Evolutionary conservation across 2,113 vertebrate species (phyloP), one percentile per base, ranked within the genome.

Genomic region (Eupsittula cactorum): DNA sequence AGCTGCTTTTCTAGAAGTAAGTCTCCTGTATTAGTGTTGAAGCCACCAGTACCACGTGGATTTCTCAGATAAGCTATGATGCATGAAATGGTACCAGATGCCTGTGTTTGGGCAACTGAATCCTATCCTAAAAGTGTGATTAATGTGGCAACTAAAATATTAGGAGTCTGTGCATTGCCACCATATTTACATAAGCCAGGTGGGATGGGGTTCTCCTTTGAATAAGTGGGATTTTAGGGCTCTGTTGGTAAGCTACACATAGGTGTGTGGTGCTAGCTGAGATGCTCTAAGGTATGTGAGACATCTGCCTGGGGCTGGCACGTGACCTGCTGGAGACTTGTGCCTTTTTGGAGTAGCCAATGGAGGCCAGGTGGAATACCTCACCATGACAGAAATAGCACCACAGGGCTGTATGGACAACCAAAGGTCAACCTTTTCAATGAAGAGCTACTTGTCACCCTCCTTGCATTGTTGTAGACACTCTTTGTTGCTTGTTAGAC

Each of bases 401-500:
- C n/a, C 44, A 35, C 13, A 1, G 14, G 37, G 29, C 25, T 64
- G 21, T 12, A 23, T 50, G 70, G 33, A 15, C 42, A 82, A 25
- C 19, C 5, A 5, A 46, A 55, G 33, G 50, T 37, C 59, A n/a
- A 20, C 13, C n/a, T 55, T 31, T 42, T 44, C 44, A 60, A 7
- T 65, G n/a, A 76, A 59, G n/a, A 76, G 39, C 31, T 46, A 31
- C 39, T 60, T 37, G 16, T 59, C 69, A 49, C 12, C 23, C 42
- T 24, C 59, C 19, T 37, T 46, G 35, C 80, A 8, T 55, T 62
- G 42, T 27, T 33, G 13, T 12, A 20, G 53, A 42, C n/a, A 79
- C 39, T 16, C 23, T 18, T 8, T 0, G 0, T 35, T 63, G 37
- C 27, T 65, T 5, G 0, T 78, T 41, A 85, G 53, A 63, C 35